Evolutionary conservation across 2,113 vertebrate species (phyloP).

Genomic region (Empidonax traillii): DNA sequence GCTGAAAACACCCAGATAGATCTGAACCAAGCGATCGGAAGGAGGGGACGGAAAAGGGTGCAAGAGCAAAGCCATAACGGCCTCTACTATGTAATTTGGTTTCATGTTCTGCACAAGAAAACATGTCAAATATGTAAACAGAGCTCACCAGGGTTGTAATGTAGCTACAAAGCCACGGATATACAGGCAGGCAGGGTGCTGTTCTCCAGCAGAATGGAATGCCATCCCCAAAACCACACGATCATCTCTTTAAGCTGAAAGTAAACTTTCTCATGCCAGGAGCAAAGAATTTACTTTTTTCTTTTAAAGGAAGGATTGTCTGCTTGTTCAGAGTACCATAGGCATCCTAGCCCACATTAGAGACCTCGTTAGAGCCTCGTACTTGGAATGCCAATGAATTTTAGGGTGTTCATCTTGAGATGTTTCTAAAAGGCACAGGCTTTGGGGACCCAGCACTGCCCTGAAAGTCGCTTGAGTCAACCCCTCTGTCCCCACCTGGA

Average conservation of each 20-base stretch:
- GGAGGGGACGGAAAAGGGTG: conserved; percentile 32
- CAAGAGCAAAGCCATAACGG: conserved; percentile 26
- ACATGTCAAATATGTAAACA: conserved; percentile 81
- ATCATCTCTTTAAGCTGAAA: conserved; percentile 74
- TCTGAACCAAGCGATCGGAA: neutral
- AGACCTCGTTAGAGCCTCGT: neutral
- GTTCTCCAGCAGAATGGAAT: conserved; percentile 64
- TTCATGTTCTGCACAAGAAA: conserved; percentile 77
- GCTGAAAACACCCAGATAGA: neutral
- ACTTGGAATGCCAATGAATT: neutral
- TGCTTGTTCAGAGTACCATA: neutral
- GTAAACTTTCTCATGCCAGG: conserved; percentile 76
- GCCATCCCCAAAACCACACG: conserved; percentile 73
- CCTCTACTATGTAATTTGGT: conserved; percentile 75
- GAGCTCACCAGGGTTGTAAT: conserved; percentile 60
- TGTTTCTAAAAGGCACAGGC: conserved; percentile 21
- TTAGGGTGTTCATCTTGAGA: conserved; percentile 6
- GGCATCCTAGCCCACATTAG: conserved; percentile 1
- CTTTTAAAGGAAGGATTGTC: conserved; percentile 40
- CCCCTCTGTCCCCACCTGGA: neutral
- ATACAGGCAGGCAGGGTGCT: conserved; percentile 60
- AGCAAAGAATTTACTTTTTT: conserved; percentile 38
- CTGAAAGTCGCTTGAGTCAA: neutral
- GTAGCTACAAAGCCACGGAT: conserved; percentile 65
- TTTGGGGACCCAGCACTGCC: neutral